Evolutionary conservation across 1,140 invertebrate genomes (phyloP).

Genomic region (Lasioglossum baleicum): DNA sequence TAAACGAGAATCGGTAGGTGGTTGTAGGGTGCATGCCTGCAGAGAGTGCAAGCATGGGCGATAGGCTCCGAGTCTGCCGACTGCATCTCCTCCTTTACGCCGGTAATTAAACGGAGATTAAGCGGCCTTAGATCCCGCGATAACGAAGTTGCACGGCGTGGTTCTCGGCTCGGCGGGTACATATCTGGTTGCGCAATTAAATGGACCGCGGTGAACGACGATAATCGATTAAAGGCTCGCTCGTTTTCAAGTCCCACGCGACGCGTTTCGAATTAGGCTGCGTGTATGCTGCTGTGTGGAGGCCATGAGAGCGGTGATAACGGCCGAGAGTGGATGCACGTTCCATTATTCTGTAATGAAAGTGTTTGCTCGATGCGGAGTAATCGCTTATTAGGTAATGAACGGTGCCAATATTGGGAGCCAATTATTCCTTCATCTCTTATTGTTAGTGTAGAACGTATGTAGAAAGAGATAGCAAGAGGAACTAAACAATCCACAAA

Average conservation of each 20-base stretch:
- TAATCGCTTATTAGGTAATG: too few relatives aligned
- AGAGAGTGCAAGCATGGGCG: not conserved
- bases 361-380: too few relatives aligned
- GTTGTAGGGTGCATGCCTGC: not conserved
- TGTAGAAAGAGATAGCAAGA: too few relatives aligned
- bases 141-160: not conserved
- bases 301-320: too few relatives aligned
- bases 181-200: constrained; percentile 12
- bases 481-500: too few relatives aligned
- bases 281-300: too few relatives aligned
- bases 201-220: not conserved
- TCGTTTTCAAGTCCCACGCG: not conserved
- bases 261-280: not conserved
- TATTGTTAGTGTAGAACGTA: too few relatives aligned
- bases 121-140: constrained; percentile 11
- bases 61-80: not conserved
- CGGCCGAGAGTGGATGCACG: too few relatives aligned
- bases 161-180: not conserved
- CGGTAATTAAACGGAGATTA: constrained; percentile 43
- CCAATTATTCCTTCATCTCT: too few relatives aligned
- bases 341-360: too few relatives aligned
- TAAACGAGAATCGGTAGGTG: not conserved
- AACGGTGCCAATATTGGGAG: too few relatives aligned
- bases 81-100: constrained; percentile 6
- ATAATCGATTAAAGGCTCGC: constrained; percentile 5